Base-by-base conservation (phyloP, 23 tunicate genomes). In the Trididemnum nubilum region DNA sequence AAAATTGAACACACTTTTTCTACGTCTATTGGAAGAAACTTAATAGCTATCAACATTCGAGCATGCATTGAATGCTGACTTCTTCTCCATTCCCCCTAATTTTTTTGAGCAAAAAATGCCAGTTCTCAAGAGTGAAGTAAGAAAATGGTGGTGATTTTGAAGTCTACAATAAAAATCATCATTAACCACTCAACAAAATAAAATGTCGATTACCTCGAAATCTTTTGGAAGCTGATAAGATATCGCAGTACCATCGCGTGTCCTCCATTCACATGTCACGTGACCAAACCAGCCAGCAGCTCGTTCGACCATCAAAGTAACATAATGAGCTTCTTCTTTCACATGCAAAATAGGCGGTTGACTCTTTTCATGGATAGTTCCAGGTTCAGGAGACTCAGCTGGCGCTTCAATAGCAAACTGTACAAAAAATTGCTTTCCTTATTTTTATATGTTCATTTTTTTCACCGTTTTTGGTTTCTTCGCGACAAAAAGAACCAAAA, bases 261-360 rank as follows among this genome's bases (percentile, higher is more conserved):
- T 91, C 52, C 87, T 38, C 97, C 97, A 91, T 38, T 91, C 97
- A 9, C 64, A 82, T 0, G 87, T 81, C 72, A 91, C 90, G 9
- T 91, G 83, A 49, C 97, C 97, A 82, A 81, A 89, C 87, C 90
- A 86, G 19, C 97, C 97, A 2, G 76, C 91, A 30, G 97, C 97
- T 60, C 97, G 66, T 15, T 33, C 90, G 33, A 91, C 84, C 67
- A 82, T 51, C 67, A 91, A 29, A 23, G 35, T 72, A 30, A 81
- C 90, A 18, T 61, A 30, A 25, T 29, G 84, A 1, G 82, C 82
- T 77, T 91, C 90, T 66, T 91, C 97, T 3, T 51, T 51, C n/a
- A 86, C 90, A 60, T 82, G 61, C 24, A 86, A 66, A 0, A 44
- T 65, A 22, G 82, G 81, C 2, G 77, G 76, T 5, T 70, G 70